Base-by-base conservation (phyloP, 1,140 invertebrate species). In the Microplitis mediator region DNA sequence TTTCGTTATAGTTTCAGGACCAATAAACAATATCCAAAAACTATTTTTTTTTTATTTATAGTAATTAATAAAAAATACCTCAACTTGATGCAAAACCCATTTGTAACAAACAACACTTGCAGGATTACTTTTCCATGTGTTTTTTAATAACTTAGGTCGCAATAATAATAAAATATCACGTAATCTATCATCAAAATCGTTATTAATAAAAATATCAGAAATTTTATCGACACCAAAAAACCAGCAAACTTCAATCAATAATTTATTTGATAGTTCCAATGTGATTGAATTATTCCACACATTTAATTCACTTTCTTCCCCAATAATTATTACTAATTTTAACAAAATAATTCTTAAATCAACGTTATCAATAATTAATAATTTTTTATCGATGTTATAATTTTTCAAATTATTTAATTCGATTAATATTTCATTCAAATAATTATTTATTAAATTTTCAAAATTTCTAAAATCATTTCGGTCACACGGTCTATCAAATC, bases 41-140 rank as follows among this genome's bases (percentile, higher is more conserved):
- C 63, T n/a, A 35, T 32, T 4, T 31, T 31, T 65, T 31, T 45
- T 31, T 0, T 50, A 50, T 66, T 13, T 45, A 62, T 5, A 60
- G 14, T 62, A 74, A 70, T 6, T 3, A 23, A 5, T 4, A 68
- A 63, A 23, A 16, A 73, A 52, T 61, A 86, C 85, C 72, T 84
- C 77, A 6, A 84, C 39, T 75, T 83, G 77, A 65, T 77, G 73
- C 13, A 88, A 68, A 9, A 88, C 52, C 87, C 87, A 88, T 64
- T 81, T 82, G 35, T 87, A 89, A 76, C 82, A 86, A 71, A 74
- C 34, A 9, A 87, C 77, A 58, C 87, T 82, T 9, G 84, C 81
- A 14, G 88, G 88, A 80, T 82, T 87, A 63, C 63, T 77, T 76
- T 88, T 88, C 88, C 88, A 89, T 13, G 78, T 83, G 61, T 86